These are phyloP conservation scores for Mantis religiosa DNA, from an alignment of 2,888 invertebrate genomes.

Conservation along the genomic window DNA sequence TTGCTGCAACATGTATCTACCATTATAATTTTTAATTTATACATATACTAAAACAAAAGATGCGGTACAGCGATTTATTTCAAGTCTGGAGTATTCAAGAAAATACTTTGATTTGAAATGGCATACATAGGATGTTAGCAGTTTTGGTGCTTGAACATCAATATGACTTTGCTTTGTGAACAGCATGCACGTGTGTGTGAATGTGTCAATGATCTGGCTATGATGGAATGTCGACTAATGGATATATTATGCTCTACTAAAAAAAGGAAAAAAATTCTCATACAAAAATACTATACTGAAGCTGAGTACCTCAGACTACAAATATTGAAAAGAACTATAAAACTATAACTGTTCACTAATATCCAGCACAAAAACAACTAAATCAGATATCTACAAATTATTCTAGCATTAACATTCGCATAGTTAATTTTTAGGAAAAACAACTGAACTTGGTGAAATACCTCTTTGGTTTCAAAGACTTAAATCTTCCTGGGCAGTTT, in stretches of 20 bases:
- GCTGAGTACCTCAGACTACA: constrained; percentile 24
- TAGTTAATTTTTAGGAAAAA: constrained; percentile 18
- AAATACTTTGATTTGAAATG: neutral
- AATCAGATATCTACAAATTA: constrained; percentile 20
- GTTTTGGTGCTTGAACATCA: neutral
- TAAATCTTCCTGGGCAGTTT: neutral
- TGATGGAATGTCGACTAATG: constrained; percentile 29
- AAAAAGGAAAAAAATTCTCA: constrained; percentile 15
- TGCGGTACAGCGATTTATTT: no score
- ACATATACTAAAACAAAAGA: neutral
- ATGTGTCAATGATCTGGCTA: constrained; percentile 7
- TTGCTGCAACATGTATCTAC: no score
- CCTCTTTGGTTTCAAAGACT: constrained; percentile 8
- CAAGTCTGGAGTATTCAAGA: neutral
- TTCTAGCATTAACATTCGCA: constrained; percentile 22
- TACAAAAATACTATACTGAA: constrained; percentile 30
- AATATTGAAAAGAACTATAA: constrained; percentile 27
- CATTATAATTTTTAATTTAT: neutral
- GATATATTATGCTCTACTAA: constrained; percentile 23
- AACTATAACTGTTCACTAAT: constrained; percentile 22
- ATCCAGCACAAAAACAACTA: constrained; percentile 19
- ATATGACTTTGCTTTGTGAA: neutral
- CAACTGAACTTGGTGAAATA: constrained; percentile 13
- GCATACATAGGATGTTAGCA: neutral
- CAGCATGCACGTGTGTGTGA: neutral